These are phyloP conservation scores for Oryzias celebensis DNA, from an alignment of 2,113 vertebrate species.

Conservation along the genomic window DNA sequence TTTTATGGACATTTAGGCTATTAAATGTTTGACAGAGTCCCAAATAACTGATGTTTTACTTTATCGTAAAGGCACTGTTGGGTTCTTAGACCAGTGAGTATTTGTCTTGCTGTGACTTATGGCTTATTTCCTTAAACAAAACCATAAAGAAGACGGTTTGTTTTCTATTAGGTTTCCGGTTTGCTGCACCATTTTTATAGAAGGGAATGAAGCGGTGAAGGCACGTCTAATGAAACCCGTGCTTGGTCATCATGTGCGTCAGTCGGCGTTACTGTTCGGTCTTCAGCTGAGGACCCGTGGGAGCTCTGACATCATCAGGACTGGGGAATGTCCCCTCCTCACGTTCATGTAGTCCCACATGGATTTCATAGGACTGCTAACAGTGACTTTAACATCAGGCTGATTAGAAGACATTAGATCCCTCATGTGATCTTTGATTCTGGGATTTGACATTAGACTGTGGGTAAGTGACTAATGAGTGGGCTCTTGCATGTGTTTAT, in stretches of 20 bases:
- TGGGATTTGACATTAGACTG: background rate
- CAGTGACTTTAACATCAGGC: background rate
- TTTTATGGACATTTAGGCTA: too few species aligned
- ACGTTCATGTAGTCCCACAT: constrained; percentile 43
- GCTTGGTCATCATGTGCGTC: constrained; percentile 18
- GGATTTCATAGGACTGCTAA: constrained; percentile 27
- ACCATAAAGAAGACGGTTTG: too few species aligned
- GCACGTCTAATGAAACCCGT: background rate
- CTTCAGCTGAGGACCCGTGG: constrained; percentile 13
- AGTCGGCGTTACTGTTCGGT: background rate
- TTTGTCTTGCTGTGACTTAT: too few species aligned
- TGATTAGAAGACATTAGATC: background rate
- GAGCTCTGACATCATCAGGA: constrained; percentile 42
- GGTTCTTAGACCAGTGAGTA: too few species aligned
- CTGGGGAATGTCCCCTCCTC: constrained; percentile 37
- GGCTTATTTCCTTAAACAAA: too few species aligned
- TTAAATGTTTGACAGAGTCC: too few species aligned
- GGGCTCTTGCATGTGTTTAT: background rate
- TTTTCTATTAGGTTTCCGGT: too few species aligned
- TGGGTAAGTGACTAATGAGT: background rate
- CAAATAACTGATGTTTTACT: too few species aligned
- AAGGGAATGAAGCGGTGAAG: too few species aligned
- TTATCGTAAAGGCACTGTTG: too few species aligned
- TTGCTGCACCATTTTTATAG: too few species aligned
- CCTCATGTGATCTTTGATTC: background rate